Evolutionary conservation across 2,888 invertebrate genomes (phyloP), one percentile per base, ranked within the genome.

Genomic region (Mimas tiliae): DNA sequence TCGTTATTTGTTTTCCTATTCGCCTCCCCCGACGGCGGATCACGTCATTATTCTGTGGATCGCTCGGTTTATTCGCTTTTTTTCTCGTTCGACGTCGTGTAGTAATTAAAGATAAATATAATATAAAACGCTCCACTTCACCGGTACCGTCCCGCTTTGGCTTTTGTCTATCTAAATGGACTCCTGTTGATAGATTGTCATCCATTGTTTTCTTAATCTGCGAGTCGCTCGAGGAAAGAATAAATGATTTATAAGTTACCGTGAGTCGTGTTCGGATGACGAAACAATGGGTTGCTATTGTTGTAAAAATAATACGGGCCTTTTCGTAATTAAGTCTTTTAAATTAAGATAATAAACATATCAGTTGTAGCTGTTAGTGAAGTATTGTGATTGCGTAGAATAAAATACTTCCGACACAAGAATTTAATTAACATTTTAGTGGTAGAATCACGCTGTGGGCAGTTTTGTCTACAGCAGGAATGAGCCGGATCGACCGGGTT

Each of bases 61-160:
- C 74, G 76, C 75, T 69, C 72, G 74, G 74, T 74, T 81, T 74
- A 82, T 82, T 80, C 79, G 79, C 81, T 79, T 82, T 80, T 81
- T 79, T 79, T 82, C 74, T 76, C 70, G 67, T 81, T 80, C 77
- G 67, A 69, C 79, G 69, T 80, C 82, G 85, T 91, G 91, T 91
- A 87, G 85, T 92, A 92, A 93, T 93, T 92, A 93, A 93, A 93
- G 90, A 91, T 93, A 93, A 93, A 93, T 91, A 93, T 89, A 89
- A 91, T 89, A 93, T 88, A 89, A 91, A 92, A 88, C 85, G 90
- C 83, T 90, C 79, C 90, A 88, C 87, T 92, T 88, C 86, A 80
- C 85, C 71, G 68, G 75, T 78, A 83, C 84, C 83, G 77, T 82
- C 82, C 77, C 82, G 82, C 77, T 82, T 80, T 74, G 72, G 82